Conservation (phyloP, 2,888 invertebrate species). For the Venustoraphidia nigricollis region DNA sequence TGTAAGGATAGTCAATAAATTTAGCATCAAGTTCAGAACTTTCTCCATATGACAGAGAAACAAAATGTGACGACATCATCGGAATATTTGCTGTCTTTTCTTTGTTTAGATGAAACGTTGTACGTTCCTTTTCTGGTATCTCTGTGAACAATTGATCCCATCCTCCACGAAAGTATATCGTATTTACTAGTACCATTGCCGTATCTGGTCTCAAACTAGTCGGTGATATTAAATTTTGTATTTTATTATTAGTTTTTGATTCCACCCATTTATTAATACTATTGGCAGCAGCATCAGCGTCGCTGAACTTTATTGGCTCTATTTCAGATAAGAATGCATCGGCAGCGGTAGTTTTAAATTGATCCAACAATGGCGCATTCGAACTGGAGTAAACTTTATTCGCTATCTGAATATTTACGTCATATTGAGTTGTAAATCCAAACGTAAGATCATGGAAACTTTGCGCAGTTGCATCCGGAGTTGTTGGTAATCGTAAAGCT, state of each 20-base stretch:
- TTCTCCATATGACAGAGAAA: no score
- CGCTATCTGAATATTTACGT: slow-evolving; percentile 5
- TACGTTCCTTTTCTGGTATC: no score
- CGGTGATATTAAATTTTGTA: slow-evolving; percentile 17
- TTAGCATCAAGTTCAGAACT: slow-evolving; percentile 15
- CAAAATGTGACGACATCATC: no score
- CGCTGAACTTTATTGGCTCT: slow-evolving; percentile 17
- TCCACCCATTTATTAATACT: slow-evolving; percentile 24
- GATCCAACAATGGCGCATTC: not conserved
- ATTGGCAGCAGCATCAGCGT: slow-evolving; percentile 13
- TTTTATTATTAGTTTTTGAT: slow-evolving; percentile 21
- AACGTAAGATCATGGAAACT: slow-evolving; percentile 10
- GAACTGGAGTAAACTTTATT: slow-evolving; percentile 6
- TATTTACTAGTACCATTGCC: slow-evolving; percentile 21
- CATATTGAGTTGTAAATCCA: not conserved
- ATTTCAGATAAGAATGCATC: not conserved
- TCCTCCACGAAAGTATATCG: slow-evolving; percentile 22
- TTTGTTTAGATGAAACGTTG: no score
- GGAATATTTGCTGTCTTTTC: no score
- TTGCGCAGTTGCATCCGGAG: slow-evolving; percentile 6
- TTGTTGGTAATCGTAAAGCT: slow-evolving; percentile 12
- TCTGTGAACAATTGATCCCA: slow-evolving; percentile 11
- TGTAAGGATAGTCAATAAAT: slow-evolving; percentile 19
- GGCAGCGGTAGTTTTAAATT: not conserved
- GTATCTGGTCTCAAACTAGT: slow-evolving; percentile 14